Conservation (phyloP, 2,888 invertebrate species). For the Meteorus cinctellus region DNA sequence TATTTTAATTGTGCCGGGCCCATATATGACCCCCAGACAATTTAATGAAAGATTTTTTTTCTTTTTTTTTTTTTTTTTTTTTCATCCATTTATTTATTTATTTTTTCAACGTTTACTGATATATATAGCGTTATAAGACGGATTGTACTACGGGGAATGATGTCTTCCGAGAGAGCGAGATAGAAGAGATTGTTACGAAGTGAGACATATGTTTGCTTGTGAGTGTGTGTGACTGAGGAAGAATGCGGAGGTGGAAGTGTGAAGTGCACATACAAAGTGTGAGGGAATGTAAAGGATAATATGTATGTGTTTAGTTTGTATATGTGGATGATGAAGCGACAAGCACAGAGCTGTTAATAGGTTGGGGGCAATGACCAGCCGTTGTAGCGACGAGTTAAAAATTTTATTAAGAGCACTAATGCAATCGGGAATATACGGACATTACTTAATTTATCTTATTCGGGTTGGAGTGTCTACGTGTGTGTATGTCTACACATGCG, state of each 20-base stretch:
- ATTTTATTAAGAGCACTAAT: slow-evolving; percentile 61
- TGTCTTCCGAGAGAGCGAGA: too few relatives aligned
- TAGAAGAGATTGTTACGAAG: too few relatives aligned
- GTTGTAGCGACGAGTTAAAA: slow-evolving; percentile 55
- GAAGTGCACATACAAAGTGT: slow-evolving; percentile 37
- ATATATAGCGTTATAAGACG: too few relatives aligned
- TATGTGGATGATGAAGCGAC: not conserved
- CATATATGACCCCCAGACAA: not conserved
- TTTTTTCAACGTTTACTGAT: not conserved
- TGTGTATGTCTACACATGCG: not conserved
- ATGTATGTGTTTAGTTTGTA: slow-evolving; percentile 25
- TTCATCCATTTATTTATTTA: not conserved
- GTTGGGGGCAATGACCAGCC: slow-evolving; percentile 62
- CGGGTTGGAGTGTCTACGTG: not conserved
- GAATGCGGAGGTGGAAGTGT: slow-evolving; percentile 42
- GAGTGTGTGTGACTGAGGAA: slow-evolving; percentile 19
- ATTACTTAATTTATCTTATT: slow-evolving; percentile 51
- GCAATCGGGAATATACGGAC: slow-evolving; percentile 43
- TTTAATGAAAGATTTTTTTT: slow-evolving; percentile 13
- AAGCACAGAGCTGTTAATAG: slow-evolving; percentile 56
- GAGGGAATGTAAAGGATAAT: slow-evolving; percentile 44
- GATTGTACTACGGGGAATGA: too few relatives aligned
- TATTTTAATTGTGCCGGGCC: not conserved
- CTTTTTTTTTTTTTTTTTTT: not conserved
- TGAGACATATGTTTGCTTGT: not conserved